Evolutionary conservation across 2,888 invertebrate genomes (phyloP).

Genomic region (Syrphus vitripennis): DNA sequence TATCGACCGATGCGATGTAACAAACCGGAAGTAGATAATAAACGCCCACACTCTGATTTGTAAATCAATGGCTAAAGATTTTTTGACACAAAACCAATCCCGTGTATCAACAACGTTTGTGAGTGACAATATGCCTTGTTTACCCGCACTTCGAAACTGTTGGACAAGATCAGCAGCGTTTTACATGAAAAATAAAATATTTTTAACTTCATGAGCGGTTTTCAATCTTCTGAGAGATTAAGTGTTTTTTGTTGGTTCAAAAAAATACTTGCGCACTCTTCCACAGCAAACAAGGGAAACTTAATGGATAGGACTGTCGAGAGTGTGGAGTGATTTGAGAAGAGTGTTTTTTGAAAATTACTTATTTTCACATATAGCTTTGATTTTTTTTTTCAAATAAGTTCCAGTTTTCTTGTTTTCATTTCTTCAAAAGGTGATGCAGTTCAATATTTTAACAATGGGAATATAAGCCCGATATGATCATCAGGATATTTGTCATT

Average conservation of each 20-base stretch:
- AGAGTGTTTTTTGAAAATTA: not conserved
- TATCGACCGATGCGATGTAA: not conserved
- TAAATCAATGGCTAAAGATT: constrained; percentile 15
- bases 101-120: not conserved
- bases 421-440: not conserved
- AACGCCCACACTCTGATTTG: constrained; percentile 9
- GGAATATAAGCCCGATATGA: not conserved
- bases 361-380: not conserved
- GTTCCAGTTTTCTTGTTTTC: not conserved
- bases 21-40: not conserved
- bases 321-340: constrained; percentile 3
- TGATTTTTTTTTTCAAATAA: not conserved
- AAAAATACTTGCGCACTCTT: constrained; percentile 6
- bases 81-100: constrained; percentile 15
- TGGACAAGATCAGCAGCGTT: constrained; percentile 33
- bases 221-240: constrained; percentile 5
- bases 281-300: not conserved
- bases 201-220: constrained; percentile 12
- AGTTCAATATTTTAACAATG: not conserved
- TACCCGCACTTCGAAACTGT: constrained; percentile 38
- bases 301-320: not conserved
- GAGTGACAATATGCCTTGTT: constrained; percentile 48
- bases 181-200: constrained; percentile 16
- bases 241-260: constrained; percentile 15
- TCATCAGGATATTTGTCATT: not conserved